These are phyloP conservation scores for Polypedilum vanderplanki DNA, from an alignment of 1,140 invertebrate genomes.

Conservation along the genomic window DNA sequence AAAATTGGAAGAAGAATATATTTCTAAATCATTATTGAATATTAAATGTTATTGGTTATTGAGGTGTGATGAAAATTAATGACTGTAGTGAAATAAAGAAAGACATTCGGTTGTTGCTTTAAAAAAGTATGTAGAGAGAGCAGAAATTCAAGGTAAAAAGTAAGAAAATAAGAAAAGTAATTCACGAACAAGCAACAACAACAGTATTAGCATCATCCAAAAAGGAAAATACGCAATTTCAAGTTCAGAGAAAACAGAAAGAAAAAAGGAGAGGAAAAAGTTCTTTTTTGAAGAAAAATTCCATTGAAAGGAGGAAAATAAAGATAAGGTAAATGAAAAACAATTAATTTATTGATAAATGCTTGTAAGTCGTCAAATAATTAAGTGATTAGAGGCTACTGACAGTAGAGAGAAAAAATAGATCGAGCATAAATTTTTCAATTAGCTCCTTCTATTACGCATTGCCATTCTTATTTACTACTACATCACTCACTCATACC, in stretches of 20 bases:
- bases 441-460: too few species aligned
- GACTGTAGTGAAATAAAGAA: neutral
- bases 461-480: too few species aligned
- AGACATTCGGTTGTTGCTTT: neutral
- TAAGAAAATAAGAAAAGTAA: neutral
- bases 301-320: neutral
- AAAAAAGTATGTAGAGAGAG: neutral
- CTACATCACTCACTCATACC: too few species aligned
- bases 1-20: too few species aligned
- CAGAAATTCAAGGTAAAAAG: neutral
- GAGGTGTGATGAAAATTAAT: neutral
- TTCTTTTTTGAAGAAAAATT: neutral
- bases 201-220: neutral
- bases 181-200: neutral
- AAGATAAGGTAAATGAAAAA: too few species aligned
- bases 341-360: too few species aligned
- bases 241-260: neutral
- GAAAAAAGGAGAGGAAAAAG: neutral
- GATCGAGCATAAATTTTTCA: too few species aligned
- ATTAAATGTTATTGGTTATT: neutral
- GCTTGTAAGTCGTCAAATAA: too few species aligned
- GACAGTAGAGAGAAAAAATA: too few species aligned
- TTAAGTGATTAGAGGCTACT: too few species aligned
- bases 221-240: constrained; percentile 15
- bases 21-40: neutral